Base-by-base conservation (phyloP, 2,113 vertebrate genomes). In the Austrofundulus limnaeus region DNA sequence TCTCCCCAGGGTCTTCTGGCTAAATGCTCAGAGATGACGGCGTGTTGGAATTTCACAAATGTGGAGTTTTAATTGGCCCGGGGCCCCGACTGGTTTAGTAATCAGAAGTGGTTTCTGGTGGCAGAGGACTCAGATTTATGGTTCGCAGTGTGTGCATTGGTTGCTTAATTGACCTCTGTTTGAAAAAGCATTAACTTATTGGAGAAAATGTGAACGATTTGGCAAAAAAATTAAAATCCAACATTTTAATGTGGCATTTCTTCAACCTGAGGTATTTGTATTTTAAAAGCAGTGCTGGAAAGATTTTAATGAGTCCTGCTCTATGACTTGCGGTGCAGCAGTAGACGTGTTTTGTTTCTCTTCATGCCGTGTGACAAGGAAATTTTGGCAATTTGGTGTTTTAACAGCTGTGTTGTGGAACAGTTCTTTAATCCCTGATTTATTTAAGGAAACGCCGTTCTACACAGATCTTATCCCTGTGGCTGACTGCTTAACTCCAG, bases 21-120 rank as follows among this genome's bases (percentile, higher is more conserved):
- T 90, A 89, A 90, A 91, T 90, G 88, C 91, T 92, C 89, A 91
- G 86, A 89, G 90, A 89, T 92, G 92, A 90, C 89, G 83, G 88
- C 84, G 46, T 90, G 89, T 83, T 87, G 90, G 92, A 92, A 93
- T 91, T 88, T 90, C 82, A 86, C 88, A 89, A 91, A 87, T 84
- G 82, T 85, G 80, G 86, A 85, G 85, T 91, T 92, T 91, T 90
- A 91, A 92, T 91, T 92, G 88, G 86, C 86, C 70, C 56, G 80
- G 85, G 83, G 77, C 89, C 84, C 88, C 58, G 65, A 84, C 85
- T 90, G 87, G 82, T 90, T 91, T 90, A 74, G 82, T 76, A 84
- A 88, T 90, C 86, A 85, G 84, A 81, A 77, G 65, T 75, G 78
- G 77, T 82, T 72, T 80, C 67, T 64, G 63, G 72, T 85, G 81